Conservation (phyloP, 2,888 invertebrate species). For the Harpalus rufipes region DNA sequence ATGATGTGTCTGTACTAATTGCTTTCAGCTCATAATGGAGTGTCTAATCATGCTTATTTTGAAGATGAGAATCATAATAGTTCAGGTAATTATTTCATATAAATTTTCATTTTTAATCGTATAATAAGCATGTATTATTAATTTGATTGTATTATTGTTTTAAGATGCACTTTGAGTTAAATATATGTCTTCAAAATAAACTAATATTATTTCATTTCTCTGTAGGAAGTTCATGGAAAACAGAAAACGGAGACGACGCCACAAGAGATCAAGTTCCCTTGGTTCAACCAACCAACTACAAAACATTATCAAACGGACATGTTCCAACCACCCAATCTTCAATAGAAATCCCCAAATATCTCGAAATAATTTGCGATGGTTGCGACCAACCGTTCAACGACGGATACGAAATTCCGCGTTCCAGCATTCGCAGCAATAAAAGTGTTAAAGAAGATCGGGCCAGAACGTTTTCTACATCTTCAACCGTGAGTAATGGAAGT, state of each 20-base stretch:
- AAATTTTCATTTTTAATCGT: not conserved
- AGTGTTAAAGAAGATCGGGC: conserved; percentile 59
- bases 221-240: conserved; percentile 78
- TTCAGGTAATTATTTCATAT: conserved; percentile 76
- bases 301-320: conserved; percentile 67
- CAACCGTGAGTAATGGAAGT: conserved; percentile 64
- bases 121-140: not conserved
- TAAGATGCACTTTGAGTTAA: not conserved
- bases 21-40: conserved; percentile 81
- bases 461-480: conserved; percentile 63
- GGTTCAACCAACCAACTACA: conserved; percentile 72
- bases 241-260: conserved; percentile 77
- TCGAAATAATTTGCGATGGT: conserved; percentile 83
- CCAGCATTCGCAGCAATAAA: conserved; percentile 70
- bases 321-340: conserved; percentile 55
- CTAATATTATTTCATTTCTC: not conserved
- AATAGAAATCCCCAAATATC: conserved; percentile 80
- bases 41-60: conserved; percentile 89
- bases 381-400: conserved; percentile 77
- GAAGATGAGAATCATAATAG: conserved; percentile 86
- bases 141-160: too few relatives aligned
- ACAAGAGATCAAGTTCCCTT: conserved; percentile 78
- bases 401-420: conserved; percentile 83
- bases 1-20: conserved; percentile 65
- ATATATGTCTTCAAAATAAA: not conserved